Evolutionary conservation across 92 coral and sea anemone genomes (phyloP).

Genomic region (Epizoanthus stellaris): DNA sequence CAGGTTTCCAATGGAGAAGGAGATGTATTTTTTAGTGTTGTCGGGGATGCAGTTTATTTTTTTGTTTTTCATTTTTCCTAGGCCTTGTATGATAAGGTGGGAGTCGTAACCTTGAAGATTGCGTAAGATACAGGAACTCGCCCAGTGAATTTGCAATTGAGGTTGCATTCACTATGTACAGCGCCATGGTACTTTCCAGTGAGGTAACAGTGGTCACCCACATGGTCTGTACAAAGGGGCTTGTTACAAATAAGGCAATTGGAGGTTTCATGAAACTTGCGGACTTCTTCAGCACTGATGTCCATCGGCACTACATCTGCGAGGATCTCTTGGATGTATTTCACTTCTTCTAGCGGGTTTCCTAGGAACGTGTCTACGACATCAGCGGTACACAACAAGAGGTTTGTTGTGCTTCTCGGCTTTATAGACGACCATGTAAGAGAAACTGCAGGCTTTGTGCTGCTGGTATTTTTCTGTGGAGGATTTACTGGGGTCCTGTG

Average conservation of each 20-base stretch:
- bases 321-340: constrained; percentile 28
- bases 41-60: no score
- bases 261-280: background rate
- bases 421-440: background rate
- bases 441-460: constrained; percentile 36
- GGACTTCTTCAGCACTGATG: constrained; percentile 1
- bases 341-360: constrained; percentile 13
- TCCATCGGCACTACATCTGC: constrained; percentile 53
- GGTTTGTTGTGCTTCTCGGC: constrained; percentile 12
- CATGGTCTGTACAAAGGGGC: background rate
- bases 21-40: no score
- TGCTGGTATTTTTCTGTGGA: constrained; percentile 8
- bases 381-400: constrained; percentile 37
- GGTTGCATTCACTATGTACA: constrained; percentile 41
- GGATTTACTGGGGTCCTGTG: no score
- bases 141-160: constrained; percentile 42
- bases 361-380: constrained; percentile 36
- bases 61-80: constrained; percentile 53
- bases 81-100: constrained; percentile 61
- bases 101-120: constrained; percentile 56
- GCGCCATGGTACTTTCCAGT: constrained; percentile 43
- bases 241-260: constrained; percentile 37
- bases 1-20: no score
- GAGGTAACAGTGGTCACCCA: constrained; percentile 49
- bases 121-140: constrained; percentile 54